These are phyloP conservation scores for Brienomyrus brachyistius DNA, from an alignment of 2,113 vertebrate genomes.

Conservation along the genomic window DNA sequence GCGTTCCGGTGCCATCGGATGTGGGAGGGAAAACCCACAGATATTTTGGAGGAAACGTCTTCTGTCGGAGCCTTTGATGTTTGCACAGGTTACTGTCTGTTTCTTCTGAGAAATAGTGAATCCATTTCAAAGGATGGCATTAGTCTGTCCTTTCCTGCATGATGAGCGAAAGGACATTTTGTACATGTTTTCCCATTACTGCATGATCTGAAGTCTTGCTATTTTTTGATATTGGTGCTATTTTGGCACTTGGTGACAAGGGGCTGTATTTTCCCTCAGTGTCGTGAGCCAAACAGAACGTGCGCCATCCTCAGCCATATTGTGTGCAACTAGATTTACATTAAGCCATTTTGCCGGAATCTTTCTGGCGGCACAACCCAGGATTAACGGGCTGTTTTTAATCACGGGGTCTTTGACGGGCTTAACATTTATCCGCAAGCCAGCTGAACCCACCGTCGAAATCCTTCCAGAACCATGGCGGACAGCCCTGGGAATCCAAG, in stretches of 20 bases:
- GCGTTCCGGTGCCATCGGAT: neutral
- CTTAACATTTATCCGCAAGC: slow-evolving; percentile 19
- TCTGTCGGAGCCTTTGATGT: slow-evolving; percentile 3
- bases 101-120: neutral
- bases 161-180: neutral
- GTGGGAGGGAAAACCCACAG: neutral
- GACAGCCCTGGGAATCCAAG: slow-evolving; percentile 28
- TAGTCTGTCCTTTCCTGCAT: neutral
- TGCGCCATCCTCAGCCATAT: neutral
- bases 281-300: neutral
- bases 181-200: neutral
- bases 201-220: neutral
- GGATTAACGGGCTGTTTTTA: slow-evolving; percentile 49
- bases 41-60: slow-evolving; percentile 1
- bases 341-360: slow-evolving; percentile 21
- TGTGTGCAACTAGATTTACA: slow-evolving; percentile 15
- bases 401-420: slow-evolving; percentile 41
- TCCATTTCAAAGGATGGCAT: neutral
- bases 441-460: neutral
- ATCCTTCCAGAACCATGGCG: slow-evolving; percentile 23
- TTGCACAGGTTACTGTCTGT: neutral
- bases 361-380: slow-evolving; percentile 33
- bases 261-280: neutral
- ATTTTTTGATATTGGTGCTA: neutral
- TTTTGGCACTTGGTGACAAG: neutral